These are phyloP conservation scores for Eurypyga helias DNA, from an alignment of 2,113 vertebrate genomes.

Conservation along the genomic window DNA sequence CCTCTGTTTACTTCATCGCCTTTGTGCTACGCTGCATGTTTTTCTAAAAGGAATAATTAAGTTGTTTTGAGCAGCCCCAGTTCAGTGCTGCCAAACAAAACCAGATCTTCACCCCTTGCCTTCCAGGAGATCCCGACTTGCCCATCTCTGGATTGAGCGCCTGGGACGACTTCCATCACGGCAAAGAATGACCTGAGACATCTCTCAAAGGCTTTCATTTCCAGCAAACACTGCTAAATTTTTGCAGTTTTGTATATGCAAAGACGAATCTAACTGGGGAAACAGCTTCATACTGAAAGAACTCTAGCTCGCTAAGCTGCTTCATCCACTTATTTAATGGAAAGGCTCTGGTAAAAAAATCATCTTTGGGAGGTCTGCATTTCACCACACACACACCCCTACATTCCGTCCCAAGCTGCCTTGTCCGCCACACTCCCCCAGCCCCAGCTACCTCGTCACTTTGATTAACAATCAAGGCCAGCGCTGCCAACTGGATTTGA, in stretches of 20 bases:
- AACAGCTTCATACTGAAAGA: not conserved
- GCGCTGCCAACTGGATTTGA: not conserved
- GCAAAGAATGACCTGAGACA: not conserved
- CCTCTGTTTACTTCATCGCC: not conserved
- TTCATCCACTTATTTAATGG: not conserved
- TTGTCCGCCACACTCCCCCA: fast-evolving
- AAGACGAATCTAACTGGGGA: not conserved
- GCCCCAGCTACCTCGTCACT: not conserved
- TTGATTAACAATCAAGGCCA: not conserved
- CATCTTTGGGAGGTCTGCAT: not conserved
- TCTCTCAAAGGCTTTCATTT: not conserved
- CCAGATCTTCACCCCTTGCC: not conserved
- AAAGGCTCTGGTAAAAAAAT: not conserved
- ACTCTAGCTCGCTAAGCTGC: not conserved
- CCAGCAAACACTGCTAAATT: not conserved
- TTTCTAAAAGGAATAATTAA: not conserved
- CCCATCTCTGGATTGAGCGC: fast-evolving
- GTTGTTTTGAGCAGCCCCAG: not conserved
- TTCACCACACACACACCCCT: not conserved
- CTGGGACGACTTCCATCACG: not conserved
- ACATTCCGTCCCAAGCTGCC: not conserved
- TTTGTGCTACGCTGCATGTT: not conserved
- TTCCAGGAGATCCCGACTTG: not conserved
- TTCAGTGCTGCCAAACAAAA: not conserved
- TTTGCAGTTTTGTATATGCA: not conserved